These are phyloP conservation scores for Corythornis leucogaster DNA, from an alignment of 2,797 vertebrate species.

Conservation along the genomic window DNA sequence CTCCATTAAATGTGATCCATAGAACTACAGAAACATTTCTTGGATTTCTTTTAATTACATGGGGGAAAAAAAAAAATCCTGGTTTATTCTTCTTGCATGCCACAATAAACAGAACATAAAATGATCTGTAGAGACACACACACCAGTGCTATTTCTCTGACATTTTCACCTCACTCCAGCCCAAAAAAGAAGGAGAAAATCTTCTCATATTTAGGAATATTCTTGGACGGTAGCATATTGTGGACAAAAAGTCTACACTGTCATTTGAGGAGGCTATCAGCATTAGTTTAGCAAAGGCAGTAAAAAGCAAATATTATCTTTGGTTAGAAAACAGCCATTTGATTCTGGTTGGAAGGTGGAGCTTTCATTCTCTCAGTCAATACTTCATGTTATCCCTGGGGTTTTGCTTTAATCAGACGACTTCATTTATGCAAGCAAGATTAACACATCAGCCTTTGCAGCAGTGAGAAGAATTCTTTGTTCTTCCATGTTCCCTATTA, in stretches of 20 bases:
- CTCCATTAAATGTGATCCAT: background rate
- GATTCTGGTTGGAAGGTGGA: background rate
- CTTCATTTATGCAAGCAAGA: slow-evolving; percentile 7
- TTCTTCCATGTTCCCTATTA: background rate
- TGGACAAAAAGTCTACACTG: background rate
- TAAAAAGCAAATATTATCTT: background rate
- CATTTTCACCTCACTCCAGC: background rate
- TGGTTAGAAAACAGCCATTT: background rate
- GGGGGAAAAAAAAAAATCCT: background rate
- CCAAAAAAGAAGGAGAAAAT: background rate
- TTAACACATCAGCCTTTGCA: background rate
- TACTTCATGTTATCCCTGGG: background rate
- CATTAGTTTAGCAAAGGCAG: background rate
- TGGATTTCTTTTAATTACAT: background rate
- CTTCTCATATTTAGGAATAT: background rate
- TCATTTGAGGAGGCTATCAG: background rate
- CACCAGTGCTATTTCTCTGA: background rate
- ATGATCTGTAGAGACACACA: background rate
- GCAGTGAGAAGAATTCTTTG: background rate
- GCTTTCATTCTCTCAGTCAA: slow-evolving; percentile 3
- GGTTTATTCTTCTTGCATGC: background rate
- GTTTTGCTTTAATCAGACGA: background rate
- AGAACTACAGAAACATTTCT: background rate
- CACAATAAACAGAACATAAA: background rate
- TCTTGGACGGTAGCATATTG: background rate